Conservation (phyloP, 2,888 invertebrate species). For the Merodon equestris region DNA sequence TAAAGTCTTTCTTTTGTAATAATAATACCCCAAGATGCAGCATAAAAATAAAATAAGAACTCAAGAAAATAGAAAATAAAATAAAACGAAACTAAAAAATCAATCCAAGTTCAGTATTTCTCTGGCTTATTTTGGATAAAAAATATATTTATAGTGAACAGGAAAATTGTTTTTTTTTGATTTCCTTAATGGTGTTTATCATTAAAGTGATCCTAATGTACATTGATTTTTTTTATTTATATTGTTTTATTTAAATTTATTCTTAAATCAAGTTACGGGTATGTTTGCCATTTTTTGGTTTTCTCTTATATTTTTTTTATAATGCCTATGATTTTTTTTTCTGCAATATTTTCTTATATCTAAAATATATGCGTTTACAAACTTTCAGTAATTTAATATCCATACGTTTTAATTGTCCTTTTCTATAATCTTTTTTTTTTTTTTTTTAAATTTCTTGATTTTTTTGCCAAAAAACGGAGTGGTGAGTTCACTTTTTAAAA, state of each 20-base stretch:
- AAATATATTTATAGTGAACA: conserved; percentile 54
- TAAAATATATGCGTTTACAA: conserved; percentile 65
- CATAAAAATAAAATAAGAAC: conserved; percentile 11
- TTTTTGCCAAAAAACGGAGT: conserved; percentile 11
- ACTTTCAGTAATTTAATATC: conserved; percentile 46
- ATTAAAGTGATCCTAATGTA: conserved; percentile 63
- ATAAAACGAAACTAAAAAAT: conserved; percentile 15
- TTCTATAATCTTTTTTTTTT: conserved; percentile 25
- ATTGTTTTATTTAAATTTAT: neutral
- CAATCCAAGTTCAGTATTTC: conserved; percentile 23
- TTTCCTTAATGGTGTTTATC: conserved; percentile 31
- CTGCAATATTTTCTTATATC: conserved; percentile 62
- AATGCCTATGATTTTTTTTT: conserved; percentile 63
- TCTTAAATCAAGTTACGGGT: conserved; percentile 55
- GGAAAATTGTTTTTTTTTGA: conserved; percentile 44
- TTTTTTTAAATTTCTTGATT: conserved; percentile 26
- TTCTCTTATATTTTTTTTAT: conserved; percentile 50
- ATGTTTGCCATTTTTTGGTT: conserved; percentile 58
- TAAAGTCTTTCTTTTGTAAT: conserved; percentile 63
- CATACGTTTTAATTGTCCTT: conserved; percentile 50
- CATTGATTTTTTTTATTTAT: conserved; percentile 56
- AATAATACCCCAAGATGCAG: conserved; percentile 42
- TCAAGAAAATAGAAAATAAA: conserved; percentile 7
- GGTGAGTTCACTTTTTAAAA: too few species aligned
- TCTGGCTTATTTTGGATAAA: conserved; percentile 53